Conservation (phyloP, 2,797 vertebrate species). For the Pangasius larnaudii region DNA sequence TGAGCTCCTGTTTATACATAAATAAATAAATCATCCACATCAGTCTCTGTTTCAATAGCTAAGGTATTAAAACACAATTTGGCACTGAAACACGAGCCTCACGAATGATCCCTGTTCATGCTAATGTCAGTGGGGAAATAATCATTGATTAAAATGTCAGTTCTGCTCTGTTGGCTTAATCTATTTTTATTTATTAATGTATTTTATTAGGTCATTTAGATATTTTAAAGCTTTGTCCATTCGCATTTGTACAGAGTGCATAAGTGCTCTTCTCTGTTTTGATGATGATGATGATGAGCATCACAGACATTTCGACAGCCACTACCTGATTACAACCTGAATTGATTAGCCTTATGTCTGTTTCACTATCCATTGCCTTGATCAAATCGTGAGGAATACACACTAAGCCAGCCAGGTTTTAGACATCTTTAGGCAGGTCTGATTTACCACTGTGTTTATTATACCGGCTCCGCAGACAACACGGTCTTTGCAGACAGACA, state of each 20-base stretch:
- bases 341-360: too few relatives aligned
- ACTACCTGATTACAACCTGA: too few relatives aligned
- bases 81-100: background rate
- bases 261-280: background rate
- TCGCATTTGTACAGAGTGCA: too few relatives aligned
- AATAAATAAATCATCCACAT: too few relatives aligned
- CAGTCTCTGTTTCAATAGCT: background rate
- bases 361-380: too few relatives aligned
- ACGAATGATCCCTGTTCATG: background rate
- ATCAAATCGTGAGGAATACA: background rate
- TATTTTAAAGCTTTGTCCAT: too few relatives aligned
- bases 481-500: background rate
- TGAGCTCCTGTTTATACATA: too few relatives aligned
- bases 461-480: background rate
- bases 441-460: background rate
- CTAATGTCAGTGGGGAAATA: background rate
- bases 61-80: background rate
- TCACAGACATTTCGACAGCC: background rate
- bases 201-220: background rate
- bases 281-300: background rate
- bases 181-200: background rate
- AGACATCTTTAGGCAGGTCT: background rate
- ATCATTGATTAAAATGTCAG: background rate
- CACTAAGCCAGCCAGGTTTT: background rate
- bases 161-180: background rate